Evolutionary conservation across 2,888 invertebrate genomes (phyloP).

Genomic region (Perithous albicinctus): DNA sequence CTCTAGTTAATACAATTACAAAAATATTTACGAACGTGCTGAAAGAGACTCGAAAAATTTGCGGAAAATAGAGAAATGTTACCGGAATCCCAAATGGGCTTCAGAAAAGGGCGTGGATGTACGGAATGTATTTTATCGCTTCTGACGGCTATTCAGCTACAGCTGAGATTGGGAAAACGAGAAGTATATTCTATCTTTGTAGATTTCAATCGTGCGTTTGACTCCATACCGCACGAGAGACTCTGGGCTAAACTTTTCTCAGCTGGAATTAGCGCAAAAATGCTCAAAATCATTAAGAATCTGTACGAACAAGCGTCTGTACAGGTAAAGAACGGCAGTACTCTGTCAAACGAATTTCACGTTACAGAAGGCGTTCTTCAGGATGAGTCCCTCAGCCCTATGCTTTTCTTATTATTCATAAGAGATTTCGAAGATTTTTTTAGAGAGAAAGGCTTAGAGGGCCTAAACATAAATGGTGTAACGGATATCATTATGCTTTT

Average conservation of each 20-base stretch:
- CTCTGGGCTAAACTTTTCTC: neutral
- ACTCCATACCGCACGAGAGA: neutral
- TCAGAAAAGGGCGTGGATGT: no score
- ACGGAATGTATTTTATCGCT: neutral
- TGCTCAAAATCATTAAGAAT: neutral
- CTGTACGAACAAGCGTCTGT: neutral
- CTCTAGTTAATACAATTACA: conserved; percentile 26
- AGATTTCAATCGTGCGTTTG: conserved; percentile 8
- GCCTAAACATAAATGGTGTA: neutral
- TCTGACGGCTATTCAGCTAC: neutral
- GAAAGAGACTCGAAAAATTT: conserved; percentile 49
- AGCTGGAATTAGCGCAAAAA: neutral
- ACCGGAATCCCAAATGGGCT: no score
- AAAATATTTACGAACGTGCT: conserved; percentile 54
- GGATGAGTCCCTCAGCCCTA: neutral
- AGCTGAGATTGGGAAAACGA: neutral
- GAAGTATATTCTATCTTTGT: neutral
- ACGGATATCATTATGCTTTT: neutral
- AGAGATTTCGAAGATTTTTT: neutral
- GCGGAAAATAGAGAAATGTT: no score
- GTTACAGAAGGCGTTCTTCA: neutral
- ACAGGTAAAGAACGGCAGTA: neutral
- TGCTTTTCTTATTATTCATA: neutral
- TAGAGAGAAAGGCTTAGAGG: neutral
- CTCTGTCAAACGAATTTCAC: neutral